Percentiles rank a stretch among this genome's conserved stretches.
These are phyloP conservation scores for Coregonus suidteri DNA, from an alignment of 2,797 vertebrate species.

Conservation along the genomic window DNA sequence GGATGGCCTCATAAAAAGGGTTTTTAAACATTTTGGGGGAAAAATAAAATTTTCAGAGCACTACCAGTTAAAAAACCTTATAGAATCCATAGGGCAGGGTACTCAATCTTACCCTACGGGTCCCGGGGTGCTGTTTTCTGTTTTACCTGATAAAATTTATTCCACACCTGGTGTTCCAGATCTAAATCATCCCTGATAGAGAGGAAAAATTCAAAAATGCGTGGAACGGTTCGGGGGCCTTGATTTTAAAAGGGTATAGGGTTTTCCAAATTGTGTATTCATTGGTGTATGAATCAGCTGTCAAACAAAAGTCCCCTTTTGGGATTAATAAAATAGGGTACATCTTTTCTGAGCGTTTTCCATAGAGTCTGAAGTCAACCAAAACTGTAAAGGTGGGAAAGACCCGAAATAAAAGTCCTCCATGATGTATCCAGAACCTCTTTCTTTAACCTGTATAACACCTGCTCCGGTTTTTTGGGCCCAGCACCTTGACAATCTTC, in stretches of 20 bases:
- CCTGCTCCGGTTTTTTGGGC: constrained; percentile 78
- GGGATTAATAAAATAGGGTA: not conserved
- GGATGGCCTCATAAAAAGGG: not conserved
- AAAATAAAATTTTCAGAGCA: not conserved
- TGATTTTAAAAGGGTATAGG: too few species aligned
- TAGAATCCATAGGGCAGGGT: not conserved
- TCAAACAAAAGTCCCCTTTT: not conserved
- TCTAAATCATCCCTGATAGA: too few species aligned
- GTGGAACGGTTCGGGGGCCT: too few species aligned
- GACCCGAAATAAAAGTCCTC: not conserved
- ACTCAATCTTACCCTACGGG: too few species aligned
- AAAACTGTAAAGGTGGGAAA: not conserved
- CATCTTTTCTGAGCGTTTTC: not conserved
- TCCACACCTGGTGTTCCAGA: too few species aligned
- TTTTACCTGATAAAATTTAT: too few species aligned
- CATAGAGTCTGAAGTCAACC: not conserved
- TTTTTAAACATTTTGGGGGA: not conserved
- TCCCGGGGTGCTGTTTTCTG: too few species aligned
- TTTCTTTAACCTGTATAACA: constrained; percentile 82
- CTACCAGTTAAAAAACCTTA: not conserved
- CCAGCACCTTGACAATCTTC: constrained; percentile 85
- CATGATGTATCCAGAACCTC: constrained; percentile 63
- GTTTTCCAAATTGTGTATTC: not conserved
- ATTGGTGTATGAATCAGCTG: not conserved
- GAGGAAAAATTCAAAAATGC: too few species aligned